These are phyloP conservation scores for Helleia helle DNA, from an alignment of 2,888 invertebrate species.

Conservation along the genomic window DNA sequence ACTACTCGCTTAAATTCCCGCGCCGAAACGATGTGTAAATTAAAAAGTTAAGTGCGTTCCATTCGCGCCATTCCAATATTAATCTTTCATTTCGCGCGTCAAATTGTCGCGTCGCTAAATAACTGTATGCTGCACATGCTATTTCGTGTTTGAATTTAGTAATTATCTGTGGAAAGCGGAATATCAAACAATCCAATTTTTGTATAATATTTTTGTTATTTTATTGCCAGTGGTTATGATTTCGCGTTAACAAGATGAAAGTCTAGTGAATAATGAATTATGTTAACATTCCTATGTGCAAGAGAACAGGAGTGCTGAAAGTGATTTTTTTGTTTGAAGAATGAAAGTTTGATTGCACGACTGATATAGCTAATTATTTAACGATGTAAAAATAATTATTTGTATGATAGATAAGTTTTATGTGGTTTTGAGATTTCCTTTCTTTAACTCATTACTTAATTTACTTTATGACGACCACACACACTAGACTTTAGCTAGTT, in stretches of 20 bases:
- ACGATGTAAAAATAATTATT: slow-evolving; percentile 13
- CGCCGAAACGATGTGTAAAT: slow-evolving; percentile 22
- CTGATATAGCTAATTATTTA: slow-evolving; percentile 11
- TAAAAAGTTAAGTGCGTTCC: slow-evolving; percentile 25
- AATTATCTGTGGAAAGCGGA: slow-evolving; percentile 63
- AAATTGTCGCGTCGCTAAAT: slow-evolving; percentile 31
- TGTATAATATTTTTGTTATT: slow-evolving; percentile 39
- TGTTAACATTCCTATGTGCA: slow-evolving; percentile 36
- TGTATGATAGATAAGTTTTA: not conserved
- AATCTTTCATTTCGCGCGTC: slow-evolving; percentile 29
- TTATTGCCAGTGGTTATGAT: slow-evolving; percentile 47
- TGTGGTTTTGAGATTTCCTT: not conserved
- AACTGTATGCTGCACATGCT: slow-evolving; percentile 38
- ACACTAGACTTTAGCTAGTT: not conserved
- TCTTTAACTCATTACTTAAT: not conserved
- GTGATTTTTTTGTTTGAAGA: slow-evolving; percentile 24
- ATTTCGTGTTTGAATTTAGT: slow-evolving; percentile 68
- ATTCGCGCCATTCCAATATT: slow-evolving; percentile 24
- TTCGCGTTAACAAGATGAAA: slow-evolving; percentile 63
- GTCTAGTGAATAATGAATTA: slow-evolving; percentile 48
- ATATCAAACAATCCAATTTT: slow-evolving; percentile 48
- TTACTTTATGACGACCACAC: not conserved
- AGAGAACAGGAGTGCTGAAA: slow-evolving; percentile 18
- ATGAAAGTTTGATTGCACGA: slow-evolving; percentile 22
- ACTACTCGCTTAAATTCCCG: slow-evolving; percentile 16